phyloP scores from a whole-genome alignment of 2,797 vertebrate genomes.

The Chrysocyon brachyurus region DNA sequence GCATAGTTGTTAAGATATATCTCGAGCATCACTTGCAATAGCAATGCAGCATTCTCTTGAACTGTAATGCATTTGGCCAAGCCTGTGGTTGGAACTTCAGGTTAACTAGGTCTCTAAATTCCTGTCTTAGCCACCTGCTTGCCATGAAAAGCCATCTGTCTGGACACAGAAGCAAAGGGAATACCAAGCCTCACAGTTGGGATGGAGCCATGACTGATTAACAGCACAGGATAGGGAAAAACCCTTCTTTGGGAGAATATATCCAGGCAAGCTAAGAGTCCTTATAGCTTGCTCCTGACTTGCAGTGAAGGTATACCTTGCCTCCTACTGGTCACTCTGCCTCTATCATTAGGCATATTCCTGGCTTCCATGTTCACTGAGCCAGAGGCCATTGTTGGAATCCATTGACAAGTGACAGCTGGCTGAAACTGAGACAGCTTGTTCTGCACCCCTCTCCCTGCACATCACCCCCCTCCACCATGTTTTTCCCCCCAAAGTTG shows the following conservation, averaged over 20 bases:
- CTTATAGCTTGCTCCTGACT: not conserved
- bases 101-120: not conserved
- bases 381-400: not conserved
- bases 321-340: not conserved
- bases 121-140: not conserved
- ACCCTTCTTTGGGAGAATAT: not conserved
- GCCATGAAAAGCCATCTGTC: not conserved
- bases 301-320: not conserved
- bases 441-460: not conserved
- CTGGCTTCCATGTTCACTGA: not conserved
- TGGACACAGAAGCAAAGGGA: not conserved
- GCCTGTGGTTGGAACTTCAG: not conserved
- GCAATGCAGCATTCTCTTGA: not conserved
- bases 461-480: not conserved
- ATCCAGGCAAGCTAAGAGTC: not conserved
- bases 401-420: slow-evolving; percentile 26
- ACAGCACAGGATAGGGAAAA: not conserved
- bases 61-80: not conserved
- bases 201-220: not conserved
- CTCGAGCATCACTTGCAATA: not conserved
- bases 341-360: not conserved
- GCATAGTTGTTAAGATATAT: not conserved
- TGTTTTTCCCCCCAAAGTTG: not conserved
- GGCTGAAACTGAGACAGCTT: not conserved
- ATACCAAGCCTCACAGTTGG: not conserved